These are phyloP conservation scores for Seriola aureovittata DNA, from an alignment of 2,113 vertebrate genomes.

Conservation along the genomic window DNA sequence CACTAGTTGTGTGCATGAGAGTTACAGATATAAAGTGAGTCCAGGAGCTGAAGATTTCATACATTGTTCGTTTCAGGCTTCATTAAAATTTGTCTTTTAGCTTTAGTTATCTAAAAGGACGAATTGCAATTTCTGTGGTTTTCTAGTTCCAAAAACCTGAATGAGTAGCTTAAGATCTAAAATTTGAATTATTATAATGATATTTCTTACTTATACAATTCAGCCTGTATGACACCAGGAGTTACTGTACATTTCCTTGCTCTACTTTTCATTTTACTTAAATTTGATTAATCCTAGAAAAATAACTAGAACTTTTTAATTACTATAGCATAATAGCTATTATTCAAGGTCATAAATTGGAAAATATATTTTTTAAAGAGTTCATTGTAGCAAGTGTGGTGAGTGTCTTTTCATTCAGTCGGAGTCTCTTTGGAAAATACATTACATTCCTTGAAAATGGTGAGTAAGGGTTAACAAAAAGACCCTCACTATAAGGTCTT, in stretches of 20 bases:
- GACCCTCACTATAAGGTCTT: neutral
- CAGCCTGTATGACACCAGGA: neutral
- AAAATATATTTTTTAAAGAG: neutral
- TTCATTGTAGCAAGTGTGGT: neutral
- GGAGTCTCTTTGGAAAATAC: neutral
- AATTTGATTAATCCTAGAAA: neutral
- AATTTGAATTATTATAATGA: neutral
- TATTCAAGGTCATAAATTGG: neutral
- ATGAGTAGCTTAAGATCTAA: neutral
- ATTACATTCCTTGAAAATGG: too few relatives aligned
- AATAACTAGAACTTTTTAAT: neutral
- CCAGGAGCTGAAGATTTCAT: neutral
- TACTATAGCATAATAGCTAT: neutral
- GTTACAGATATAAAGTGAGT: neutral
- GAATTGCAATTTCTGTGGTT: neutral
- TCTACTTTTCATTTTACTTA: neutral
- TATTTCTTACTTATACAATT: neutral
- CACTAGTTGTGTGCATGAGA: neutral
- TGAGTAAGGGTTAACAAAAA: neutral
- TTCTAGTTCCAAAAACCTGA: neutral
- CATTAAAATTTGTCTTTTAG: neutral
- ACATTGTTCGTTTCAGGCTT: neutral
- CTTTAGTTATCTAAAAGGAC: neutral
- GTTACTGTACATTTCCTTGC: neutral
- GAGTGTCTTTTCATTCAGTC: neutral